phyloP scores from a whole-genome alignment of 2,888 invertebrate species.

The Cancer borealis region DNA sequence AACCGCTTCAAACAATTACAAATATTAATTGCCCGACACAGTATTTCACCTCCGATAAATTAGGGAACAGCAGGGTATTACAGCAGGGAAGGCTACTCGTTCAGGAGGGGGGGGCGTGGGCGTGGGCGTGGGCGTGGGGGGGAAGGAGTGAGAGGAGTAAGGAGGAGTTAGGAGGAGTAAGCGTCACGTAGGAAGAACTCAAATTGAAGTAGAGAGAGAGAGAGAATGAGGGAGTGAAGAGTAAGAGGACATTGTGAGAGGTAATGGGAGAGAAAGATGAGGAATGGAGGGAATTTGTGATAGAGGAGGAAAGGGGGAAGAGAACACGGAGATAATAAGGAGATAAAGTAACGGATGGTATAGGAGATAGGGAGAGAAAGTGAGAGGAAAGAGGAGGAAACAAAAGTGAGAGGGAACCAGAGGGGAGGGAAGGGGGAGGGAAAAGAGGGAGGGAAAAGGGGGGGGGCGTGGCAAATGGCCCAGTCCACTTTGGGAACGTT shows the following conservation, averaged over 20 bases:
- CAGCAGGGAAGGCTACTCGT: neutral
- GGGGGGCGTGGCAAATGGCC: neutral
- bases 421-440: neutral
- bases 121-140: too few relatives aligned
- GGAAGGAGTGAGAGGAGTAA: neutral
- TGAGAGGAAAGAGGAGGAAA: neutral
- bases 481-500: neutral
- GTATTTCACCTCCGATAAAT: constrained; percentile 52
- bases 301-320: neutral
- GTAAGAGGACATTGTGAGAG: neutral
- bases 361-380: neutral
- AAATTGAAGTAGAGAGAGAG: neutral
- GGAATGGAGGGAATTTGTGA: neutral
- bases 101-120: too few relatives aligned
- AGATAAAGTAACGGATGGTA: neutral
- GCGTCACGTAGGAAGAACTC: neutral
- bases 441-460: neutral
- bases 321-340: neutral
- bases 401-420: neutral
- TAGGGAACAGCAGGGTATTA: neutral
- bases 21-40: constrained; percentile 43
- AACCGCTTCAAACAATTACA: constrained; percentile 54
- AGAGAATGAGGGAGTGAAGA: neutral
- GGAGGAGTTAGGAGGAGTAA: neutral
- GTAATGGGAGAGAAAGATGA: neutral